Conservation (phyloP, 2,797 vertebrate genomes). For the Hylomyscus alleni region DNA sequence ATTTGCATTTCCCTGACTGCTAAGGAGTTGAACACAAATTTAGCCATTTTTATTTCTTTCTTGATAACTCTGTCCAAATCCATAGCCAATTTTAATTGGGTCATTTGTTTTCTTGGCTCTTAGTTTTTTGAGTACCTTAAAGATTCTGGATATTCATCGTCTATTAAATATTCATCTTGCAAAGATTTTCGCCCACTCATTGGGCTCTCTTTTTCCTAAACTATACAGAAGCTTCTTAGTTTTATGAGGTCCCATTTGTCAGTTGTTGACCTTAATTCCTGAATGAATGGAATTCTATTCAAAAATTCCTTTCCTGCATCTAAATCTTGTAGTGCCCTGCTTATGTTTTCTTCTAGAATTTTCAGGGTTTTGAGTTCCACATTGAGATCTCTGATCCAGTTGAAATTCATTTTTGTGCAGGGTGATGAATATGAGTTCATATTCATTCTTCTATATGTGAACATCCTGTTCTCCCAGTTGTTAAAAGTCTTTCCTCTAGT, state of each 20-base stretch:
- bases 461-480: neutral
- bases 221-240: neutral
- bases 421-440: neutral
- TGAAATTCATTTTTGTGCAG: neutral
- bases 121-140: neutral
- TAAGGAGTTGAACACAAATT: neutral
- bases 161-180: neutral
- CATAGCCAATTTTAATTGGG: neutral
- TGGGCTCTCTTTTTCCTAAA: neutral
- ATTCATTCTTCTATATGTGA: neutral
- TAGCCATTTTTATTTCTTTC: neutral
- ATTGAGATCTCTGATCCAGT: neutral
- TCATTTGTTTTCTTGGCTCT: neutral
- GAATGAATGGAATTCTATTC: neutral
- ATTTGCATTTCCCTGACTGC: neutral
- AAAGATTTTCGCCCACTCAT: neutral
- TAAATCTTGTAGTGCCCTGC: neutral
- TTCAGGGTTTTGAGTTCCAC: neutral
- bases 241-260: neutral
- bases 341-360: neutral
- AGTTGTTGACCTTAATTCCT: neutral
- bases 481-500: neutral
- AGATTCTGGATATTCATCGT: neutral
- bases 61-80: neutral
- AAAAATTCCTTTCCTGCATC: neutral